Percentiles rank a stretch among this genome's conserved stretches.
These are phyloP conservation scores for Ceyx melanurus DNA, from an alignment of 2,113 vertebrate genomes.

Conservation along the genomic window DNA sequence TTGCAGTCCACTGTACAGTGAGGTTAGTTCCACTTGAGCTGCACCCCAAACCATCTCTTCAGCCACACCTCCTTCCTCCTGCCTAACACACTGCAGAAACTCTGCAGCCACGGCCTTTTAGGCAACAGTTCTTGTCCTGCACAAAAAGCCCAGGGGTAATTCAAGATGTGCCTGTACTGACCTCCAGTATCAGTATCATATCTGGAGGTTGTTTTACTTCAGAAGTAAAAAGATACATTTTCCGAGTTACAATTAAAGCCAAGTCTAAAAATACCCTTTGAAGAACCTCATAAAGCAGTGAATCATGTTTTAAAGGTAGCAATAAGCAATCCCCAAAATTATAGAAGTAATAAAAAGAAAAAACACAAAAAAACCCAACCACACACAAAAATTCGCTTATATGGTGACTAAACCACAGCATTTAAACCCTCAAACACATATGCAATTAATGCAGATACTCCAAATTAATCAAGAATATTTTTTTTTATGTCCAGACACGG, in stretches of 20 bases:
- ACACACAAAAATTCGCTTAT: not conserved
- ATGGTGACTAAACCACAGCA: not conserved
- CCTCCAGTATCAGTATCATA: not conserved
- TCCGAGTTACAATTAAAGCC: not conserved
- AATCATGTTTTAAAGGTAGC: not conserved
- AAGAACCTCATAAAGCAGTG: not conserved
- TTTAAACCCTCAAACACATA: not conserved
- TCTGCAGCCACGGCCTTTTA: not conserved
- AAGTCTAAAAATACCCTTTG: not conserved
- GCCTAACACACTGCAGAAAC: not conserved
- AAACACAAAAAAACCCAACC: not conserved
- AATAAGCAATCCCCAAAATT: not conserved
- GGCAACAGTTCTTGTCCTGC: not conserved
- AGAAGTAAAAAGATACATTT: not conserved
- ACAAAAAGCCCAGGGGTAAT: not conserved
- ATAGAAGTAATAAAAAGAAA: not conserved
- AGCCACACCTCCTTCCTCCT: not conserved
- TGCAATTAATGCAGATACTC: not conserved
- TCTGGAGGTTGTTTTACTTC: not conserved
- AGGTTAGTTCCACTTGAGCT: not conserved
- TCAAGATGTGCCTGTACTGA: accelerated
- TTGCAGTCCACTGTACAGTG: not conserved
- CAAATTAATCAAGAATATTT: not conserved
- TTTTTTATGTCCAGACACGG: not conserved
- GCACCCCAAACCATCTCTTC: not conserved